Evolutionary conservation across 2,797 vertebrate genomes (phyloP), one percentile per base, ranked within the genome.

Genomic region (Fratercula arctica): DNA sequence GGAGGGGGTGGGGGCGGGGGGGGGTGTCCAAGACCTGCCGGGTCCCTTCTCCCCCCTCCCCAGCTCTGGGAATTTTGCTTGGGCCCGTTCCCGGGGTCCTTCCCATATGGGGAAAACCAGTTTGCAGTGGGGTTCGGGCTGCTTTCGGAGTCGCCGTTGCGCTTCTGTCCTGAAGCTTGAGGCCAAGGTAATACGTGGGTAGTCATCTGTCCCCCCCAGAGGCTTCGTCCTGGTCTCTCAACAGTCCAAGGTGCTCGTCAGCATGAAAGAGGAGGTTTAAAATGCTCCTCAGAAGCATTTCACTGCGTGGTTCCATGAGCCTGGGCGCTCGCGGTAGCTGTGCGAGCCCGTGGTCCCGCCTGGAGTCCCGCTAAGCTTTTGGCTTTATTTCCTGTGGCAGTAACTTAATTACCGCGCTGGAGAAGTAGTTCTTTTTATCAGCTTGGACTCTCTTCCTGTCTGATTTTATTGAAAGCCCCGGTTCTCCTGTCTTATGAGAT

Each of bases 21-120:
- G 24, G 23, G 16, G 37, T 16, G 4, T 43, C 45, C 0, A 2
- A 10, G 43, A 11, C n/a, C 86, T 16, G 18, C 79, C 7, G 72
- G 18, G 24, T 25, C 69, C 45, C 43, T 39, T 63, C 60, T 43
- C 25, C 45, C 20, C 16, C 41, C 41, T 14, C 41, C 41, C 41
- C 41, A 41, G 6, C 41, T 51, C 51, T 24, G 6, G 41, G n/a
- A 24, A 9, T 11, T 1, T 5, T 10, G 1, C 31, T 21, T 1
- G 9, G 41, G 28, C 29, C 2, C 0, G 16, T 48, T 15, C 43
- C 4, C 0, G 1, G 51, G 48, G 28, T 10, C 23, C 23, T 2
- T 11, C 14, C 5, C 0, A 0, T 0, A 3, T 24, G 2, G 67
- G 35, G 46, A 39, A 45, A 20, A 6, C 5, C 0, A 0, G 3